Base-by-base conservation (phyloP, 2,113 vertebrate genomes). In the Colinus virginianus region DNA sequence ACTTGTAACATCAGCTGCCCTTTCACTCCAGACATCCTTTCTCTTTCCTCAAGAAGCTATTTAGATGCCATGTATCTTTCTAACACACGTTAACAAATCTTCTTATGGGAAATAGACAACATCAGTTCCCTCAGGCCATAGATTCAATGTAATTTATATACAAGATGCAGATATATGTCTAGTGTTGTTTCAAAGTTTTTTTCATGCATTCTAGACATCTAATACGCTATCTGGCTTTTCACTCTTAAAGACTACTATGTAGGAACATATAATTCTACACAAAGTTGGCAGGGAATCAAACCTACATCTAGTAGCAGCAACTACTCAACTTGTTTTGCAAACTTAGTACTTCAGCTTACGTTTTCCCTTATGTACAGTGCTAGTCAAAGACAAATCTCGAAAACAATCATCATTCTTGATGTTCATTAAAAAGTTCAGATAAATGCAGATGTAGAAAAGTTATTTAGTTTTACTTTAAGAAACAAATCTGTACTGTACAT, bases 401-500 rank as follows among this genome's bases (percentile, higher is more conserved):
- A 80, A 83, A 21, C 14, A 58, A 78, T 49, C 78, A 9, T 6
- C 6, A 77, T 48, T 61, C 43, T 69, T 63, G 8, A 23, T n/a
- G 28, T 56, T 80, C 76, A 69, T 45, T 53, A 67, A 19, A 40
- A 20, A 40, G 42, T 40, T 75, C 49, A 80, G 43, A 64, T 38
- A 78, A 91, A 36, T 17, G 46, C 15, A 48, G 40, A 88, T 58
- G 77, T 46, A 78, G 89, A 92, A 32, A 40, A 78, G 15, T 51
- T 71, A 22, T 15, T 49, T 78, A 74, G 36, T 59, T 91, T 88
- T 46, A 86, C 14, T 64, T 93, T 19, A 78, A 93, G 42, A 80
- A 83, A 43, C 7, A 83, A 58, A 91, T 86, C 49, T 59, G 59
- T 80, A 93, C 76, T 20, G 15, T 97, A 53, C 51, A 28, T 53